Percentiles rank a stretch among this genome's conserved stretches.
These are phyloP conservation scores for Lepidochitona cinerea DNA, from an alignment of 2,888 invertebrate species.

Conservation along the genomic window DNA sequence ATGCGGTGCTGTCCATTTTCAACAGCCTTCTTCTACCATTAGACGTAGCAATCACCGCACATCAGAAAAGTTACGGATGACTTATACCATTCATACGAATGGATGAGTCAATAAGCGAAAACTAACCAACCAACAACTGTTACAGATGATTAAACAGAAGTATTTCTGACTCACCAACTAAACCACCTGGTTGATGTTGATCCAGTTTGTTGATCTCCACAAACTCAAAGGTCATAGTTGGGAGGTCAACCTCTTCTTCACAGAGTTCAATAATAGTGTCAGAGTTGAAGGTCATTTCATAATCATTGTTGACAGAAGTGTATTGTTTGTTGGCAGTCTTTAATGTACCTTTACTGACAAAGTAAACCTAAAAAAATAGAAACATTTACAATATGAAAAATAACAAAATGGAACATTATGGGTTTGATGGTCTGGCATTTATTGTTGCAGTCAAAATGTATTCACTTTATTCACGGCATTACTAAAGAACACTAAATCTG, in stretches of 20 bases:
- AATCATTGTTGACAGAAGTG: constrained; percentile 88
- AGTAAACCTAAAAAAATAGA: constrained; percentile 79
- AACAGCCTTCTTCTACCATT: too few species aligned
- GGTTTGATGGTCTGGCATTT: too few species aligned
- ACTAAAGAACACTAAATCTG: too few species aligned
- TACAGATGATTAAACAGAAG: too few species aligned
- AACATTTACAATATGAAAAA: neutral
- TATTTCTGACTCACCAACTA: neutral
- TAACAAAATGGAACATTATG: neutral
- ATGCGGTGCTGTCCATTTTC: too few species aligned
- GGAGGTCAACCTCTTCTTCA: constrained; percentile 77
- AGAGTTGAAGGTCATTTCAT: constrained; percentile 90
- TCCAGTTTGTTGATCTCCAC: constrained; percentile 82
- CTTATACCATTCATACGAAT: too few species aligned
- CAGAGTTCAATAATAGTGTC: constrained; percentile 76
- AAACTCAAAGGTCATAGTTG: constrained; percentile 84
- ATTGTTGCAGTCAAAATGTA: too few species aligned
- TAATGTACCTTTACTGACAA: constrained; percentile 85
- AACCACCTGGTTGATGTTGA: constrained; percentile 77
- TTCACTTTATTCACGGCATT: too few species aligned
- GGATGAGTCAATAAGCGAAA: too few species aligned
- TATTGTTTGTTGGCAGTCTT: constrained; percentile 96
- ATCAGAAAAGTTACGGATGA: too few species aligned
- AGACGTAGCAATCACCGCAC: too few species aligned
- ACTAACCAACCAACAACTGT: too few species aligned